phyloP scores from a whole-genome alignment of 2,797 vertebrate genomes.

The Syngnathus acus region DNA sequence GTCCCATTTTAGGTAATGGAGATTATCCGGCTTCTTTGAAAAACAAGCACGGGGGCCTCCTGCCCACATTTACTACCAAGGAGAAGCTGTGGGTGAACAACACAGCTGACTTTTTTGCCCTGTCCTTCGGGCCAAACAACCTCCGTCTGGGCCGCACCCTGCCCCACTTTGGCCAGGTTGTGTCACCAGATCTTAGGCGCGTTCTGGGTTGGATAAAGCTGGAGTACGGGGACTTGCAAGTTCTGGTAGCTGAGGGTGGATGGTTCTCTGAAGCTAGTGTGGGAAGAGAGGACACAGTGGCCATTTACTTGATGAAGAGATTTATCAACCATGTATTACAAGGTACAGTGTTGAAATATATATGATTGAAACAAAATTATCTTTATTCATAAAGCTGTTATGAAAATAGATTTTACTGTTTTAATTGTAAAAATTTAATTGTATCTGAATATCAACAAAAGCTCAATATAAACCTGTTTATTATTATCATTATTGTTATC shows the following conservation, averaged over 20 bases:
- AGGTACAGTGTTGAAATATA: constrained; percentile 66
- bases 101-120: constrained; percentile 90
- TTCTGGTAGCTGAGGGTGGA: constrained; percentile 86
- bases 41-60: constrained; percentile 43
- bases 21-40: constrained; percentile 84
- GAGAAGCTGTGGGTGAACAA: constrained; percentile 77
- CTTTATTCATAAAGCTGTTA: neutral
- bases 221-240: constrained; percentile 76
- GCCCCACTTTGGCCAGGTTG: constrained; percentile 71
- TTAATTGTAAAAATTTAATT: too few relatives aligned
- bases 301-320: constrained; percentile 86
- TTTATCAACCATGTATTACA: constrained; percentile 88
- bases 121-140: constrained; percentile 90
- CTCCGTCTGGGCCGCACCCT: constrained; percentile 70
- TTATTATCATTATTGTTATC: too few relatives aligned
- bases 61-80: constrained; percentile 75
- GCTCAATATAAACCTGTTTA: too few relatives aligned
- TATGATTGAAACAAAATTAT: neutral
- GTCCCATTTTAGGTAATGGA: constrained; percentile 82
- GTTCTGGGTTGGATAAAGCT: constrained; percentile 84
- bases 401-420: too few relatives aligned
- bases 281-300: constrained; percentile 83
- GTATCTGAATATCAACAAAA: too few relatives aligned
- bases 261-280: constrained; percentile 86
- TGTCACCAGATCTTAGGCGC: constrained; percentile 78